Evolutionary conservation across 2,113 vertebrate genomes (phyloP).

Genomic region (western clawed frog (Xenopus tropicalis)): UCB_Xtro_10.0 CM004443.2:61429001-61429500

Average conservation of each 20-base stretch:
- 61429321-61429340: too few relatives aligned
- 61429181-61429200: constrained; percentile 13
- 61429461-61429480: too few relatives aligned
- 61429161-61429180: constrained; percentile 35
- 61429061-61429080: constrained; percentile 23
- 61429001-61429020: constrained; percentile 15
- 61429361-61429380: too few relatives aligned
- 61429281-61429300: background rate
- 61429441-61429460: too few relatives aligned
- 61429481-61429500: too few relatives aligned
- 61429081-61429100: constrained; percentile 26
- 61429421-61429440: too few relatives aligned
- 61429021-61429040: background rate
- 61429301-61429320: too few relatives aligned
- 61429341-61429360: too few relatives aligned
- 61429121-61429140: constrained; percentile 18
- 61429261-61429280: background rate
- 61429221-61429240: constrained; percentile 13
- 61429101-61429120: constrained; percentile 34
- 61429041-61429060: background rate
- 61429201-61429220: constrained; percentile 3
- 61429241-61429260: background rate
- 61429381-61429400: too few relatives aligned
- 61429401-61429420: too few relatives aligned
- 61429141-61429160: constrained; percentile 31